Base-by-base conservation (phyloP, 2,113 vertebrate genomes). In the Stictonetta naevosa region DNA sequence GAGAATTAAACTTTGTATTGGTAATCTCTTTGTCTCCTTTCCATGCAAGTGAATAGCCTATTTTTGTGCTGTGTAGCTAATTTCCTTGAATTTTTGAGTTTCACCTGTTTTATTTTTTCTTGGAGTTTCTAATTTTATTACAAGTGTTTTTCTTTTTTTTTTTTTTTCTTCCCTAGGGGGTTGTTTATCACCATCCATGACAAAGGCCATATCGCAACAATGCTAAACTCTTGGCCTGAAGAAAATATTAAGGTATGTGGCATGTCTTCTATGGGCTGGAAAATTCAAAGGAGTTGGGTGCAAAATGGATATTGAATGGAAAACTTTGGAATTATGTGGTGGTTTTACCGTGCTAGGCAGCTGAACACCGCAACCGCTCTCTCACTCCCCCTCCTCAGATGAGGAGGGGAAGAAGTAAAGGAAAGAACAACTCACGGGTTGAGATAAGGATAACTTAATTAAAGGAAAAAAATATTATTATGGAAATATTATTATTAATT, bases 161-260 rank as follows among this genome's bases (percentile, higher is more conserved):
- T 56, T 11, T 89, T 58, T 64, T 77, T 42, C 72, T 60, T 94
- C 85, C 72, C 34, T 97, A 97, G 96, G 90, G 99, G 99, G 25
- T 98, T 99, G 87, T 99, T 99, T 95, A 99, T 99, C 96, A 99
- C 99, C 95, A 98, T 99, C 97, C 99, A 99, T 64, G 99, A 99
- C 95, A 98, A 97, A 96, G 99, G 99, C 56, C 99, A 99, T 96
- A 98, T 99, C 76, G 98, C 99, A 95, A 99, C 99, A 62, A 97
- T 99, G 98, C 98, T 99, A 73, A 99, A 99, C 97, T 99, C 99
- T 83, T 99, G 99, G 99, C 99, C 99, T 55, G 99, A 99, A 97
- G 98, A 99, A 72, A 85, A 99, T 95, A 98, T 99, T 93, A 99
- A 99, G 99, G 99, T 99, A 97, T 55, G 83, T 93, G 31, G 91